Evolutionary conservation across 92 coral and sea anemone genomes (phyloP), one percentile per base, ranked within the genome.

Genomic region (Meandrina meandrites): DNA sequence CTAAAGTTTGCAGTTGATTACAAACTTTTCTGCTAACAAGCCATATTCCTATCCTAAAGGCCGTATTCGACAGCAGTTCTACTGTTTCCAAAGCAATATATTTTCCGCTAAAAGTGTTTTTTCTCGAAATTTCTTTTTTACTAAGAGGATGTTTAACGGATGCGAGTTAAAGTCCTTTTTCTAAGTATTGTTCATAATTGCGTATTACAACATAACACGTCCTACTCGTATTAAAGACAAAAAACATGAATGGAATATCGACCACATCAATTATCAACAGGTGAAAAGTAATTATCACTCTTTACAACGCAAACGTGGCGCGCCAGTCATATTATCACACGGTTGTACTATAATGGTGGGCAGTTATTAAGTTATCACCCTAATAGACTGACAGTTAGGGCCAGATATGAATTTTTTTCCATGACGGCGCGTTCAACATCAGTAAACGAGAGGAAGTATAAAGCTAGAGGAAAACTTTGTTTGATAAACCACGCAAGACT

Each of bases 291-390:
- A 22, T 37, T 84, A 73, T 74, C 50, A 48, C 73, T 5, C 48
- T 34, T 34, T 82, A 51, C 40, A 16, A 37, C 36, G 80, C 27
- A 53, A 54, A 58, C 56, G 72, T 83, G 79, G 79, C 53, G 31
- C 31, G 36, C 62, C 16, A 66, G 18, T 73, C 37, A 54, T 24
- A 54, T 24, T 34, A 72, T 83, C 79, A 19, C 36, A 35, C 3
- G 35, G 86, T 13, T 70, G 21, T 27, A 32, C 11, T 32, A 69
- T 82, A 71, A 51, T 48, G 51, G 35, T 37, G 79, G 79, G 34
- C 40, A 83, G 37, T 45, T 81, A 81, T 81, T 64, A 19, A 51
- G 68, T 51, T 83, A 83, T 72, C 86, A 32, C 19, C n/a, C 53
- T 24, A 53, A 81, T 64, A 81, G 85, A 81, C 76, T 66, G 76